phyloP scores from a whole-genome alignment of 1,140 invertebrate genomes.

The Plutomurus gul region DNA sequence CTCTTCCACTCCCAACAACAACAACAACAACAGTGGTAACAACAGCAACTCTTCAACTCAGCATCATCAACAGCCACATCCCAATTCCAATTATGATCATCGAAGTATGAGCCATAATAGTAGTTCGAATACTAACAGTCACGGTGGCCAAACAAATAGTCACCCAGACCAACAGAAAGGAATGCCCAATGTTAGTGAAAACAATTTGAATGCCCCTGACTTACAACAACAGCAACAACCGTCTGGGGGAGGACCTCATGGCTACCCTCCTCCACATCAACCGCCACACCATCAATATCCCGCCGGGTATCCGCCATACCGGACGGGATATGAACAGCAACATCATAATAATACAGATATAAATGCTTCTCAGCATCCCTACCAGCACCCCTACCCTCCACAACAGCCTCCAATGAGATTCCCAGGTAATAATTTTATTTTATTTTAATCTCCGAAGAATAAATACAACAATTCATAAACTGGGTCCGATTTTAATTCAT shows the following conservation, averaged over 20 bases:
- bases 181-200: constrained; percentile 48
- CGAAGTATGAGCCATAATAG: constrained; percentile 35
- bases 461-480: too few relatives aligned
- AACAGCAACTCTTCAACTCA: background rate
- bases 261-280: constrained; percentile 40
- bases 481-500: too few relatives aligned
- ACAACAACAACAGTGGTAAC: background rate
- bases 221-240: constrained; percentile 36
- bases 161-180: constrained; percentile 41
- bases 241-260: constrained; percentile 35
- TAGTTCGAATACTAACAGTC: constrained; percentile 33
- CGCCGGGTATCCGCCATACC: constrained; percentile 35
- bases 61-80: constrained; percentile 24
- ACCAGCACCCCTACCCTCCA: constrained; percentile 47
- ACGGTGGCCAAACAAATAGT: constrained; percentile 28
- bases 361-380: constrained; percentile 45
- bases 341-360: constrained; percentile 48
- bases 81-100: background rate
- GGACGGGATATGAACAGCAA: constrained; percentile 43
- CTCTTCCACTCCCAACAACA: constrained; percentile 22
- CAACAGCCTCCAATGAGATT: constrained; percentile 52
- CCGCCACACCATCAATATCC: constrained; percentile 46
- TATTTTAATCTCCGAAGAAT: background rate
- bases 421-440: constrained; percentile 42
- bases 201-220: constrained; percentile 44